Evolutionary conservation across 2,888 invertebrate species (phyloP), one percentile per base, ranked within the genome.

Genomic region (Polylopha cassiicola): DNA sequence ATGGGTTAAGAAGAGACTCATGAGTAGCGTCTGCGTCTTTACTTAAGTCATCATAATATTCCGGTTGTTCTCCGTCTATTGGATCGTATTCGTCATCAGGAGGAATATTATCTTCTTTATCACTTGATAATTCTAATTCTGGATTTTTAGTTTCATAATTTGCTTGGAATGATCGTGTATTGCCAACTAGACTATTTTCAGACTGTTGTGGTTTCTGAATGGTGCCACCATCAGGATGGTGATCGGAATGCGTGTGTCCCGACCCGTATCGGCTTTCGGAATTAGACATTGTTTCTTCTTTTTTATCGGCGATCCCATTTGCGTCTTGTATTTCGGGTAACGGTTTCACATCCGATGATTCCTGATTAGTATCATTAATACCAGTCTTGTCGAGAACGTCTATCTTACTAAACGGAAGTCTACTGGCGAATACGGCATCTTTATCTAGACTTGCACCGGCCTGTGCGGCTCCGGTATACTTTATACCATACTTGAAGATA

Each of bases 401-500:
- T 41, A 84, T 76, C 67, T 78, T 81, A 22, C 80, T 77, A 47
- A 80, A 84, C 5, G 76, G 63, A 38, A 79, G 53, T 47, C 76
- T 65, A 48, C 76, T 81, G 1, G 76, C 65, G 46, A 84, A 84
- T 33, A 84, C 73, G 10, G 81, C 70, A 45, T 84, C 87, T 60
- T 89, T 89, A 53, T 88, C 87, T 16, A 88, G 78, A 53, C 94
- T 94, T 1, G 94, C 91, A 11, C 93, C 92, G 3, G 95, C 90
- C 68, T 95, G 95, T 2, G 95, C 94, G 1, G 92, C 93, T 2
- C 95, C 95, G 18, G 88, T 91, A 53, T 92, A 93, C 4, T 90
- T 89, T 20, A 93, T 91, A 11, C 92, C 92, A 58, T 91, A 92
- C 61, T 90, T 90, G 50, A 92, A 94, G 18, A 92, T 92, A 2